A percentile compares a stretch with the other conserved stretches of the same genome.
Conservation (phyloP, 2,113 vertebrate species). For the Colossoma macropomum region DNA sequence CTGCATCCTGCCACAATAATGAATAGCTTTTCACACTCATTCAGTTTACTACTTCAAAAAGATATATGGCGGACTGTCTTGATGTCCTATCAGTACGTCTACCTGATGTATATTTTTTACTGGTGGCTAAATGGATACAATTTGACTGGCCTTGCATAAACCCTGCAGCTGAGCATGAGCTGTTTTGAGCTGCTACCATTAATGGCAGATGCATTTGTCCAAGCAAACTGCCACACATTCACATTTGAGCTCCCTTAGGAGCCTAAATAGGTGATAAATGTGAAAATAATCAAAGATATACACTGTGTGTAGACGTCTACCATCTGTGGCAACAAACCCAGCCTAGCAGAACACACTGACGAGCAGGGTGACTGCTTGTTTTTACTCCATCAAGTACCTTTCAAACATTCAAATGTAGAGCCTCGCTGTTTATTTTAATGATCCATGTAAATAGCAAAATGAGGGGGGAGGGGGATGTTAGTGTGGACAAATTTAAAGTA, state of each 20-base stretch:
- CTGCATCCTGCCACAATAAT: no score
- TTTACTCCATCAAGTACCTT: background rate
- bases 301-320: background rate
- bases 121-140: no score
- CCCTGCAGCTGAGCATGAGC: background rate
- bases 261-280: background rate
- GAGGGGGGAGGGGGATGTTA: background rate
- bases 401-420: conserved; percentile 9
- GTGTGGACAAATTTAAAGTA: background rate
- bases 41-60: no score
- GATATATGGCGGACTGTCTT: no score
- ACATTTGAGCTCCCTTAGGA: background rate
- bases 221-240: background rate
- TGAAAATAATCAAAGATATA: background rate
- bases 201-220: background rate
- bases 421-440: background rate
- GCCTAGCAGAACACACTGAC: background rate
- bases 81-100: no score
- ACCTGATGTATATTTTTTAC: no score
- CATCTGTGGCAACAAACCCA: conserved; percentile 8
- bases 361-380: conserved; percentile 9
- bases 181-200: background rate
- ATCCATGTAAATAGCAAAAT: background rate
- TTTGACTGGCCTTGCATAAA: background rate
- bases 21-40: no score